These are phyloP conservation scores for Crenuchus spilurus DNA, from an alignment of 2,797 vertebrate genomes.

Conservation along the genomic window DNA sequence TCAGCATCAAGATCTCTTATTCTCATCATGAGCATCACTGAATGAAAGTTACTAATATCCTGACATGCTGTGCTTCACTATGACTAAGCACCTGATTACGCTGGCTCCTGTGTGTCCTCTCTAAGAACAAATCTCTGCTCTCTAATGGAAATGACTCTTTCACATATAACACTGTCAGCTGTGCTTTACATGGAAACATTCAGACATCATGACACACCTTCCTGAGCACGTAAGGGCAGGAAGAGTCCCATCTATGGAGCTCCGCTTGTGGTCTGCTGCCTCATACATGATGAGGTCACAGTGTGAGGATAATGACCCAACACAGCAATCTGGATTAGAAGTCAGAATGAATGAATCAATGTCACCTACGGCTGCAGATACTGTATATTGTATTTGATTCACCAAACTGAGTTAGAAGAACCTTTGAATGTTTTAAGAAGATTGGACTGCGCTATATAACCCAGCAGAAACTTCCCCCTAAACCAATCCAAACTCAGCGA, in stretches of 20 bases:
- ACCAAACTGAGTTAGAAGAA: too few species aligned
- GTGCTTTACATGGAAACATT: background rate
- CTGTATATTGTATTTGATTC: too few species aligned
- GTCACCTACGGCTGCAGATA: too few species aligned
- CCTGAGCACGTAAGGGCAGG: background rate
- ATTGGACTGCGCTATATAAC: too few species aligned
- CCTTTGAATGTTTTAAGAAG: too few species aligned
- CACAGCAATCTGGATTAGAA: too few species aligned
- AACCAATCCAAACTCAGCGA: too few species aligned
- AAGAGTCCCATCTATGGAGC: background rate
- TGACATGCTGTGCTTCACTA: background rate
- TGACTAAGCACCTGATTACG: background rate
- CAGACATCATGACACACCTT: background rate
- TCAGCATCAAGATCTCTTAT: background rate
- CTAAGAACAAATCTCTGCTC: background rate
- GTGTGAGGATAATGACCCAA: too few species aligned
- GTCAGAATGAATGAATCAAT: too few species aligned
- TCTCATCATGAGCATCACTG: background rate
- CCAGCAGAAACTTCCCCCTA: too few species aligned
- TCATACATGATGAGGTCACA: too few species aligned
- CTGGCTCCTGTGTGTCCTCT: background rate
- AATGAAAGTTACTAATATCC: constrained; percentile 5
- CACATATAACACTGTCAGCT: background rate
- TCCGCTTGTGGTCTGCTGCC: too few species aligned
- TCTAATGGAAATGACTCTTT: background rate